Evolutionary conservation across 2,888 invertebrate genomes (phyloP).

Genomic region (Pilophorus perplexus): DNA sequence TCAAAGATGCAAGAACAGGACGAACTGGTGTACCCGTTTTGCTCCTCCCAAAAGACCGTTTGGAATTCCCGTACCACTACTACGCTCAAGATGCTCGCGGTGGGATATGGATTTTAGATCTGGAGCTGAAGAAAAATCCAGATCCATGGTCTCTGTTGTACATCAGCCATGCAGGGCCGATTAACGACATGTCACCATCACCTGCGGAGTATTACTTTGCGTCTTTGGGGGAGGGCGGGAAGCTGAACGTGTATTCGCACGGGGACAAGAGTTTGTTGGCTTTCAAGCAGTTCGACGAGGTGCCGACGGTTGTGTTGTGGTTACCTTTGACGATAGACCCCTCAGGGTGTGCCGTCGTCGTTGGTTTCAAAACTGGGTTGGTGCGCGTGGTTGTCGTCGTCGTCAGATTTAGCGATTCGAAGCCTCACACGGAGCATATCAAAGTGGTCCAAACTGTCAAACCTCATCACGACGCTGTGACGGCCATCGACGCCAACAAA

Average conservation of each 20-base stretch:
- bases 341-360: not conserved
- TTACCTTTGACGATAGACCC: conserved; percentile 63
- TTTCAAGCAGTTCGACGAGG: conserved; percentile 61
- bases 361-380: conserved; percentile 11
- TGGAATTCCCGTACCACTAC: conserved; percentile 7
- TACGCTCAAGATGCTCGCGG: conserved; percentile 74
- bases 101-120: conserved; percentile 72
- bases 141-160: conserved; percentile 54
- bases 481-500: not conserved
- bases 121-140: conserved; percentile 55
- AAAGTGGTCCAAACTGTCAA: not conserved
- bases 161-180: conserved; percentile 72
- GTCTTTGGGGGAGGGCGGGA: conserved; percentile 71
- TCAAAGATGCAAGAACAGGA: not conserved
- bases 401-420: not conserved
- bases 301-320: conserved; percentile 62
- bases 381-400: not conserved
- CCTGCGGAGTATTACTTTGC: conserved; percentile 68
- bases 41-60: conserved; percentile 12
- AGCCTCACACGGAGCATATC: not conserved
- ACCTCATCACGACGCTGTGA: conserved; percentile 11
- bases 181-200: conserved; percentile 67
- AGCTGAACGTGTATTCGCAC: conserved; percentile 71
- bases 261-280: conserved; percentile 59
- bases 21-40: not conserved